Base-by-base conservation (phyloP, 2,113 vertebrate genomes). In the Mellivora capensis region DNA sequence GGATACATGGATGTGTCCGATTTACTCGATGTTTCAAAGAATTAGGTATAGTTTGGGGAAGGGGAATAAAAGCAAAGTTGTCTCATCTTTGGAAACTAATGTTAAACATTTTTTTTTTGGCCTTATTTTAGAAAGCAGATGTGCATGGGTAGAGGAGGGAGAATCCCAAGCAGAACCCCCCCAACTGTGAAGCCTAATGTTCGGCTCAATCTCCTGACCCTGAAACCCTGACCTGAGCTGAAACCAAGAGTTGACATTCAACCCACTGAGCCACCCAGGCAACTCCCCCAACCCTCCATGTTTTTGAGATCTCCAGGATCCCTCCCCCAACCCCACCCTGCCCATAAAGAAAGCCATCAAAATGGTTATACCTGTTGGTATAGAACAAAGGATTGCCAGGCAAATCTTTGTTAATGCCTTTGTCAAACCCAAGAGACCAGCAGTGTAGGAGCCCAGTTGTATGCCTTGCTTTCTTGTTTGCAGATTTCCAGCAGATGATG, bases 381-480 rank as follows among this genome's bases (percentile, higher is more conserved):
- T 34, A 44, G 62, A 90, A 42, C 59, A 57, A 61, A 13, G 52
- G 61, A 67, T 52, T 88, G 90, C 67, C 47, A 61, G 90, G 49
- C 25, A 44, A 59, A 14, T 49, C 17, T 47, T 87, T 54, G 5
- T 39, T 52, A 39, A 4, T 86, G n/a, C 52, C 13, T 3, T 29
- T 74, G 13, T 39, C 77, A 71, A 86, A 23, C 25, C 23, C 4
- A 3, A n/a, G 87, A 44, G 83, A 44, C 6, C n/a, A 23, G 20
- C 64, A 10, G 6, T 34, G 2, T 47, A 13, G 64, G 80, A 79
- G 12, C 21, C 83, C 14, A 34, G 52, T 14, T 4, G 21, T 76
- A 20, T 81, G 76, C 2, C 1, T 93, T 89, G 85, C 20, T 86
- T 79, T 94, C 94, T 97, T 96, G 71, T 81, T 95, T 72, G 52